phyloP scores from a whole-genome alignment of 2,888 invertebrate genomes.

The Coenonympha glycerion region DNA sequence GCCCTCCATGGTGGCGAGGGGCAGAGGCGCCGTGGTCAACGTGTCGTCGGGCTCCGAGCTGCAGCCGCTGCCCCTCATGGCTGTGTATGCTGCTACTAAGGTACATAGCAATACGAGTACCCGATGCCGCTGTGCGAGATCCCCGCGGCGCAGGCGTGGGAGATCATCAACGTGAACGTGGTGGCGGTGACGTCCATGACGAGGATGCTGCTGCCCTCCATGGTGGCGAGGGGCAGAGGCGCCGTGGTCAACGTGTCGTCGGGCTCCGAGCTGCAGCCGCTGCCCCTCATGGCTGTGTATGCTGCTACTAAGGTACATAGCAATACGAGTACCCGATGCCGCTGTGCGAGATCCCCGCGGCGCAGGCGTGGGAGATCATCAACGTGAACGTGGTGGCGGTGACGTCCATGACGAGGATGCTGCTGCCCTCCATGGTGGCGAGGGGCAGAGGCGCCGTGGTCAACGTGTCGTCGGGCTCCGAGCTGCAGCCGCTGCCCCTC shows the following conservation, averaged over 20 bases:
- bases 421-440: slow-evolving; percentile 86
- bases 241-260: slow-evolving; percentile 94
- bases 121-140: slow-evolving; percentile 88
- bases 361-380: slow-evolving; percentile 87
- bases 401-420: slow-evolving; percentile 86
- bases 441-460: slow-evolving; percentile 88
- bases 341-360: slow-evolving; percentile 82
- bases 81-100: slow-evolving; percentile 93
- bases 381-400: slow-evolving; percentile 91
- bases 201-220: slow-evolving; percentile 83
- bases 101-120: slow-evolving; percentile 46
- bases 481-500: slow-evolving; percentile 88
- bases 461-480: slow-evolving; percentile 92
- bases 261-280: slow-evolving; percentile 88
- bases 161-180: slow-evolving; percentile 89
- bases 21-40: slow-evolving; percentile 90
- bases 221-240: slow-evolving; percentile 85
- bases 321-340: slow-evolving; percentile 77
- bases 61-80: slow-evolving; percentile 90
- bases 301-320: slow-evolving; percentile 86
- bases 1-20: slow-evolving; percentile 84
- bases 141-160: slow-evolving; percentile 83
- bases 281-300: slow-evolving; percentile 93
- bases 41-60: slow-evolving; percentile 92
- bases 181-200: slow-evolving; percentile 91